A percentile compares a stretch with the other conserved stretches of the same genome.
These are phyloP conservation scores for Podarcis cretensis DNA, from an alignment of 2,113 vertebrate genomes.

Conservation along the genomic window DNA sequence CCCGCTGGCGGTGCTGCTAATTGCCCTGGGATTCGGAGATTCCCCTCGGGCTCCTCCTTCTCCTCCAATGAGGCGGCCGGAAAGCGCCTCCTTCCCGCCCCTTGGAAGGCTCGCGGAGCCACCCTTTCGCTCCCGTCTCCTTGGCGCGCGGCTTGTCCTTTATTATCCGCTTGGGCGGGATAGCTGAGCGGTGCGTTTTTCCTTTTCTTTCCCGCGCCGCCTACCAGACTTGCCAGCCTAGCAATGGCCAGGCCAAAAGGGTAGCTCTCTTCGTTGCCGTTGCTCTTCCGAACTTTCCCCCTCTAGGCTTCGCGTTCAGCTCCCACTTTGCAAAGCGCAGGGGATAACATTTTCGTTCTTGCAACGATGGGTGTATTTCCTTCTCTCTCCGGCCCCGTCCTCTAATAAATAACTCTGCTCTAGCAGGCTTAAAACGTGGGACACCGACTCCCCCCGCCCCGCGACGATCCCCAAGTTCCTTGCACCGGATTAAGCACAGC, in stretches of 20 bases:
- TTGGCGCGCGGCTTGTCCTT: not conserved
- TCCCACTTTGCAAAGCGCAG: not conserved
- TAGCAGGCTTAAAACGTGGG: not conserved
- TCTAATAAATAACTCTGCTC: not conserved
- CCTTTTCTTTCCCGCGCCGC: not conserved
- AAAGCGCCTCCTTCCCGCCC: not conserved
- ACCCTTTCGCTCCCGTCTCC: not conserved
- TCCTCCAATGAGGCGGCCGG: not conserved
- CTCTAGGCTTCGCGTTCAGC: not conserved
- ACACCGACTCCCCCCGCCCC: not conserved
- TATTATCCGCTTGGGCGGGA: not conserved
- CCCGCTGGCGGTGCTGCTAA: not conserved
- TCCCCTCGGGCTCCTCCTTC: not conserved
- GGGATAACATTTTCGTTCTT: too few relatives aligned
- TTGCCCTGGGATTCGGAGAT: conserved; percentile 1
- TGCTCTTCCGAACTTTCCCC: not conserved
- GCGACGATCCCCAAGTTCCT: too few relatives aligned
- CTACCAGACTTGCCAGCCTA: too few relatives aligned
- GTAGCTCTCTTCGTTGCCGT: fast-evolving
- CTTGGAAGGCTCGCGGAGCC: not conserved
- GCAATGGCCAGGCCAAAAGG: not conserved
- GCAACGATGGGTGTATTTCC: not conserved
- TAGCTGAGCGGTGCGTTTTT: not conserved
- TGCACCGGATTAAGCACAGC: not conserved
- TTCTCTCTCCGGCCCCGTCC: not conserved